A percentile compares a stretch with the other conserved stretches of the same genome.
Conservation (phyloP, 2,888 invertebrate genomes). For the Xanthostigma xanthostigma region DNA sequence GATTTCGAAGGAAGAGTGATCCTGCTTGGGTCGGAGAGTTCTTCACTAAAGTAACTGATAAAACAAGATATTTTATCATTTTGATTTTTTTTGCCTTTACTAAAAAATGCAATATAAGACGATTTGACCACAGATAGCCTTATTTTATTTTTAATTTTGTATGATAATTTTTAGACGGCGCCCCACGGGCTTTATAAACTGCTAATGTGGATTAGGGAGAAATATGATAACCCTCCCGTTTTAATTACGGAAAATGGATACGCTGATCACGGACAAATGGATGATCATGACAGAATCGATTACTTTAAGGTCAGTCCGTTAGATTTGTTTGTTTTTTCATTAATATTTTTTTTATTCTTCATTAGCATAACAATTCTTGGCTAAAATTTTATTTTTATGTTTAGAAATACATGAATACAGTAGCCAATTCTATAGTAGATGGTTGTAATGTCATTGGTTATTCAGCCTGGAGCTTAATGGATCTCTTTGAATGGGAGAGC, state of each 20-base stretch:
- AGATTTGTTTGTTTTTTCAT: background rate
- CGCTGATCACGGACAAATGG: slow-evolving; percentile 32
- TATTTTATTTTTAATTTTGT: too few relatives aligned
- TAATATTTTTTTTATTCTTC: too few relatives aligned
- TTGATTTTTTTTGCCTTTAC: too few relatives aligned
- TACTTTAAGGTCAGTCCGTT: slow-evolving; percentile 29
- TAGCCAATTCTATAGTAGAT: slow-evolving; percentile 37
- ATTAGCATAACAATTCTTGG: background rate
- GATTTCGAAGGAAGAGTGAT: slow-evolving; percentile 38
- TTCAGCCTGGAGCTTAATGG: slow-evolving; percentile 63
- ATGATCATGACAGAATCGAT: slow-evolving; percentile 35
- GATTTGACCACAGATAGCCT: too few relatives aligned
- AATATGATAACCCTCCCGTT: slow-evolving; percentile 39
- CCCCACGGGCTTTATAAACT: slow-evolving; percentile 44
- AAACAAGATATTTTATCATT: too few relatives aligned
- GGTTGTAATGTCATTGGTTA: slow-evolving; percentile 48
- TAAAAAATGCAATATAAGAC: too few relatives aligned
- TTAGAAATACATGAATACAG: slow-evolving; percentile 29
- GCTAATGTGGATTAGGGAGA: slow-evolving; percentile 40
- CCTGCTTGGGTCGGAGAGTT: slow-evolving; percentile 31
- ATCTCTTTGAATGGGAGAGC: slow-evolving; percentile 67
- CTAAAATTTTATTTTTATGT: slow-evolving; percentile 1
- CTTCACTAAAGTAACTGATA: too few relatives aligned
- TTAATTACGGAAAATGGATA: slow-evolving; percentile 45
- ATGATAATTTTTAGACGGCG: slow-evolving; percentile 27